phyloP scores from a whole-genome alignment of 23 tunicate genomes.

The Halocynthia roretzi region DNA sequence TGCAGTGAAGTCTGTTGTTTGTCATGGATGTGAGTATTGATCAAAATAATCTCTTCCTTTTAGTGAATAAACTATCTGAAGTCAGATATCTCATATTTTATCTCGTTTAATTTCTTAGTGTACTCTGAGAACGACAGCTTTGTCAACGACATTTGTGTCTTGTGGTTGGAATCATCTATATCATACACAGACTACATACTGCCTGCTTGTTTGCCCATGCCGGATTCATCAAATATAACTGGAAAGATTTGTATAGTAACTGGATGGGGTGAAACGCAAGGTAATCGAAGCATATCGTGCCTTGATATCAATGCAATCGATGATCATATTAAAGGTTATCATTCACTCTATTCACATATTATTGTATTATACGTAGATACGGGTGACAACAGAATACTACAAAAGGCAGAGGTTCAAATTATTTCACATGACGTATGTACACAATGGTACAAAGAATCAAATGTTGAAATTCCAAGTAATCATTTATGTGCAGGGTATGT shows the following conservation, averaged over 20 bases:
- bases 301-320: too few relatives aligned
- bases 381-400: neutral
- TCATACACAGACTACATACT: neutral
- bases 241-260: conserved; percentile 1
- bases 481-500: conserved; percentile 10
- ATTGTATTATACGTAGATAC: neutral
- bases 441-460: neutral
- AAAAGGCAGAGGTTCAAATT: conserved; percentile 1
- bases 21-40: too few relatives aligned
- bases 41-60: too few relatives aligned
- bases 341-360: neutral
- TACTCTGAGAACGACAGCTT: too few relatives aligned
- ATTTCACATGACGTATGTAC: conserved; percentile 1
- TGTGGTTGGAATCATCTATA: neutral
- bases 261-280: neutral
- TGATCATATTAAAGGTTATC: too few relatives aligned
- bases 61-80: too few relatives aligned
- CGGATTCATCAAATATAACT: neutral
- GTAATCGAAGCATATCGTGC: neutral
- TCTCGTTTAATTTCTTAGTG: too few relatives aligned
- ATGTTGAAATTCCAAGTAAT: neutral
- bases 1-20: too few relatives aligned
- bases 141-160: neutral
- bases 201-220: conserved; percentile 4
- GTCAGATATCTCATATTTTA: too few relatives aligned